phyloP scores from a whole-genome alignment of 1,140 invertebrate species.

The Papilio helenus region DNA sequence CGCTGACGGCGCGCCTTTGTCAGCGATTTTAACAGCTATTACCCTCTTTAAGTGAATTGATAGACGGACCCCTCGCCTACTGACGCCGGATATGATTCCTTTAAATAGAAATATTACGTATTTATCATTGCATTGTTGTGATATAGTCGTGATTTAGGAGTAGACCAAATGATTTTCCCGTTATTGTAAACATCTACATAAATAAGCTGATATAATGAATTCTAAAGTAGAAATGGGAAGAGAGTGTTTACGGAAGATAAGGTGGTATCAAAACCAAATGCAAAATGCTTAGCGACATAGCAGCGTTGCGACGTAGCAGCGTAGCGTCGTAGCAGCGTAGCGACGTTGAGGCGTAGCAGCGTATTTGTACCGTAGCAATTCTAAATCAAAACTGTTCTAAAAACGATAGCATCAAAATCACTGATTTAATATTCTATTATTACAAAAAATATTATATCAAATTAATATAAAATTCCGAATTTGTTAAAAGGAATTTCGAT shows the following conservation, averaged over 20 bases:
- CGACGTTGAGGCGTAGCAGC: too few relatives aligned
- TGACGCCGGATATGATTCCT: background rate
- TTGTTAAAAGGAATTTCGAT: conserved; percentile 7
- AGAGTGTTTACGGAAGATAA: background rate
- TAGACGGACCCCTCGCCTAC: background rate
- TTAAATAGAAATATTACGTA: background rate
- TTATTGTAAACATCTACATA: background rate
- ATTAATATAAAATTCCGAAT: conserved; percentile 19
- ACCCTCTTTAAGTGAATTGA: conserved; percentile 31
- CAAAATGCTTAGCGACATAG: background rate
- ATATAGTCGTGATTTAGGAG: background rate
- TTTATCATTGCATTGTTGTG: background rate
- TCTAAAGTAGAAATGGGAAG: background rate
- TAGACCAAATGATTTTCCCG: background rate
- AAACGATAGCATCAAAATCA: background rate
- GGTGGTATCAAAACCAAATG: background rate
- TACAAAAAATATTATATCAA: background rate
- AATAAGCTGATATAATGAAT: background rate
- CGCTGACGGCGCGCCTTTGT: conserved; percentile 41
- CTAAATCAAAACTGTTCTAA: background rate
- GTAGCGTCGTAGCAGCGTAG: too few relatives aligned
- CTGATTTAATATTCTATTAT: background rate
- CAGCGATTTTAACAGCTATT: conserved; percentile 38
- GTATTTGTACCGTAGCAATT: background rate
- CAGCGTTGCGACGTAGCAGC: too few relatives aligned